Percentiles rank a stretch among this genome's conserved stretches.
Evolutionary conservation across 1,140 invertebrate genomes (phyloP).

Genomic region (Calycopis cecrops): DNA sequence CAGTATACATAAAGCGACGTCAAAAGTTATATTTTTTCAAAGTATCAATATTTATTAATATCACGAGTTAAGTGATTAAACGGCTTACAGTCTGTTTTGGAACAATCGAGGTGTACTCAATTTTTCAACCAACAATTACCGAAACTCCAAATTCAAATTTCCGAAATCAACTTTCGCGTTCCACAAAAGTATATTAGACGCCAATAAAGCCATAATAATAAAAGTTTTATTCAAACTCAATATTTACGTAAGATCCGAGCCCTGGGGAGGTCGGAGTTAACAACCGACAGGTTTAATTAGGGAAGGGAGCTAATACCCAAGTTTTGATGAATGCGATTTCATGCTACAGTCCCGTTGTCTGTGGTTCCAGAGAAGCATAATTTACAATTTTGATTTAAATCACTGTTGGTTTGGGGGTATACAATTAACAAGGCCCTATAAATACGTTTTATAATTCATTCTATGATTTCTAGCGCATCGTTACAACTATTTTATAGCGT

Average conservation of each 20-base stretch:
- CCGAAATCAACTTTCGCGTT: conserved; percentile 45
- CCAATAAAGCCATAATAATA: conserved; percentile 60
- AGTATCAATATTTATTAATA: too few relatives aligned
- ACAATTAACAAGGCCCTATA: conserved; percentile 30
- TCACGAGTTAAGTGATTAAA: too few relatives aligned
- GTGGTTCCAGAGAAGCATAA: conserved; percentile 35
- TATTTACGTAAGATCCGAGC: conserved; percentile 51
- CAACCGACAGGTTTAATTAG: conserved; percentile 67
- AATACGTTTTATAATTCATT: conserved; percentile 4
- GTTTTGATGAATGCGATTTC: conserved; percentile 70
- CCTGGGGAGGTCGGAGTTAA: conserved; percentile 41
- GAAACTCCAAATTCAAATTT: conserved; percentile 13
- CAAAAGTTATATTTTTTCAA: too few relatives aligned
- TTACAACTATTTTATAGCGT: too few relatives aligned
- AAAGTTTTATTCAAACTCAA: conserved; percentile 58
- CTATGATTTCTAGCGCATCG: not conserved
- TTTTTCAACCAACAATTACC: conserved; percentile 2
- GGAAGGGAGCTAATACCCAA: conserved; percentile 58
- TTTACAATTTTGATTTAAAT: conserved; percentile 65
- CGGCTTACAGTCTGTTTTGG: too few relatives aligned
- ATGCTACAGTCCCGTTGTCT: conserved; percentile 36
- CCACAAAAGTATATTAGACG: conserved; percentile 52
- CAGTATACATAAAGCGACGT: too few relatives aligned
- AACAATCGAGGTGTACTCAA: too few relatives aligned
- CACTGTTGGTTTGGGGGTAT: conserved; percentile 46